A percentile compares a stretch with the other conserved stretches of the same genome.
Evolutionary conservation across 2,113 vertebrate species (phyloP).

Genomic region (Platycercus adscitus): DNA sequence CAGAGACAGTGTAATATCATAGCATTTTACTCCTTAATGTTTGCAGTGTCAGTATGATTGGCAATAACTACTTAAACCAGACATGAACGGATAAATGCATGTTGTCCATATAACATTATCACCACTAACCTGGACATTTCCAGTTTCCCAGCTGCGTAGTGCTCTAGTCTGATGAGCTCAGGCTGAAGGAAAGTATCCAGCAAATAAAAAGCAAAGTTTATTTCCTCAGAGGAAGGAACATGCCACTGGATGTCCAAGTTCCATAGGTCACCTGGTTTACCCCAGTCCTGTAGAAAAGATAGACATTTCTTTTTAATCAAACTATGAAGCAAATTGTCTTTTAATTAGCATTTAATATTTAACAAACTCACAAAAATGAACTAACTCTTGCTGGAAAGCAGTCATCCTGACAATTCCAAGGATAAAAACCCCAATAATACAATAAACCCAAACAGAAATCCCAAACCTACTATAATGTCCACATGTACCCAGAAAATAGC

Average conservation of each 20-base stretch:
- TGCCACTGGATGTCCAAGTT: slow-evolving; percentile 96
- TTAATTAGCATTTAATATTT: not conserved
- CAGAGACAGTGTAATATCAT: not conserved
- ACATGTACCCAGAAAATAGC: not conserved
- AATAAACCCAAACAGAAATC: not conserved
- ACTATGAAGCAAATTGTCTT: not conserved
- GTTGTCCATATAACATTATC: not conserved
- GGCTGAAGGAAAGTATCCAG: slow-evolving; percentile 94
- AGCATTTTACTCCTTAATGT: not conserved
- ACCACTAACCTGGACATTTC: slow-evolving; percentile 89
- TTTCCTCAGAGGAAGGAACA: slow-evolving; percentile 89
- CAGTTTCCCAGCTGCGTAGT: slow-evolving; percentile 83
- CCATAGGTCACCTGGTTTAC: slow-evolving; percentile 94
- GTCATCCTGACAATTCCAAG: not conserved
- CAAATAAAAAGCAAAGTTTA: slow-evolving; percentile 86
- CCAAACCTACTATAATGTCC: not conserved
- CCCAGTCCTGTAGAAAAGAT: slow-evolving; percentile 88
- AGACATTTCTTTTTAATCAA: not conserved
- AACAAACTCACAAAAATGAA: not conserved
- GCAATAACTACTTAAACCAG: not conserved
- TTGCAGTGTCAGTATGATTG: not conserved
- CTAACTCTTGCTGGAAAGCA: not conserved
- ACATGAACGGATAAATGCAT: not conserved
- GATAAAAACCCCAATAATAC: not conserved
- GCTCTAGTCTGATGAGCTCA: slow-evolving; percentile 88